Conservation (phyloP, 1,140 invertebrate genomes). For the Chelonus insularis region DNA sequence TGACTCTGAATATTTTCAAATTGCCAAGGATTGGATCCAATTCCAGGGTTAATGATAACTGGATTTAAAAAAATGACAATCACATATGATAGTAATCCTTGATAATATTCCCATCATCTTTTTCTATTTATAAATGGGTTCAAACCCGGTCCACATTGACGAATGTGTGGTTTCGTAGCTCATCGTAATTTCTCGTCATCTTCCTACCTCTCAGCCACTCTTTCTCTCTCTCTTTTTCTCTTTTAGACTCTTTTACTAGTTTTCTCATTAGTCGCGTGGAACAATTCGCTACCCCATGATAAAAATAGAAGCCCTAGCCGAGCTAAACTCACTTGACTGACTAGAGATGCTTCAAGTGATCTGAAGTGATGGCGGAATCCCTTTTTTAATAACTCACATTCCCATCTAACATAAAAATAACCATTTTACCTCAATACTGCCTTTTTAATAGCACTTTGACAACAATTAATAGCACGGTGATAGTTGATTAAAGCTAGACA, state of each 20-base stretch:
- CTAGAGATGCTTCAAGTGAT: not conserved
- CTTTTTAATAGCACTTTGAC: too few relatives aligned
- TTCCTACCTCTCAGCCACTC: not conserved
- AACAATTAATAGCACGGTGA: too few relatives aligned
- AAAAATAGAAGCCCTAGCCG: constrained; percentile 57
- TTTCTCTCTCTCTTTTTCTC: constrained; percentile 6
- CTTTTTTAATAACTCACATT: too few relatives aligned
- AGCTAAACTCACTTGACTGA: constrained; percentile 37
- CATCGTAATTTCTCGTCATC: constrained; percentile 2
- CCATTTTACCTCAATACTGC: too few relatives aligned
- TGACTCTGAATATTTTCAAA: too few relatives aligned
- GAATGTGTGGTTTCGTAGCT: constrained; percentile 36
- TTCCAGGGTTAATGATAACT: too few relatives aligned
- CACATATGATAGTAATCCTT: constrained; percentile 39
- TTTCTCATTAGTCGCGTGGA: constrained; percentile 36
- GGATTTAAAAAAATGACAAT: too few relatives aligned
- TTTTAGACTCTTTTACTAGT: constrained; percentile 3
- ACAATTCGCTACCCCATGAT: constrained; percentile 58
- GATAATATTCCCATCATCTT: constrained; percentile 6
- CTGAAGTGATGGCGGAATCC: too few relatives aligned
- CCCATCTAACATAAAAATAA: too few relatives aligned
- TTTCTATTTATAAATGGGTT: constrained; percentile 53
- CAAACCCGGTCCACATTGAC: constrained; percentile 53
- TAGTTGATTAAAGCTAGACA: too few relatives aligned
- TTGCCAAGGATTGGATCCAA: too few relatives aligned